A percentile compares a stretch with the other conserved stretches of the same genome.
Evolutionary conservation across 2,113 vertebrate genomes (phyloP).

Genomic region (Spermophilus dauricus): DNA sequence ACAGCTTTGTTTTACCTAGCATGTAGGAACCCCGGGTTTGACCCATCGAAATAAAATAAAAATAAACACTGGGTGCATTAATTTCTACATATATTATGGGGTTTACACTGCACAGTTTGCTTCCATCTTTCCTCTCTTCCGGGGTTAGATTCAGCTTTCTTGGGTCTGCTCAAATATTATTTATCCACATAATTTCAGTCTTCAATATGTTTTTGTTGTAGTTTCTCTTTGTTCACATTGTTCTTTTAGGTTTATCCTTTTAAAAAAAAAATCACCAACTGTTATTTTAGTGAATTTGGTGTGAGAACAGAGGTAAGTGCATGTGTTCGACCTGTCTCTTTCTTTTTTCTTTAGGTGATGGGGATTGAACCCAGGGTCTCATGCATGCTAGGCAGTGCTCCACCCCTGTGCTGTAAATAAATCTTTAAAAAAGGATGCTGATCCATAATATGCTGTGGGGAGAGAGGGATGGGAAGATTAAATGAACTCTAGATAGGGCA

Average conservation of each 20-base stretch:
- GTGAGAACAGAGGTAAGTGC: neutral
- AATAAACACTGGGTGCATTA: neutral
- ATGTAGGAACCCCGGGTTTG: no score
- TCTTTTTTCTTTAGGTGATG: neutral
- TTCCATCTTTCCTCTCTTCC: neutral
- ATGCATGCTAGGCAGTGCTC: neutral
- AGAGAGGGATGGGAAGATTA: no score
- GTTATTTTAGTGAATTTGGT: neutral
- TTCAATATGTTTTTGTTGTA: neutral
- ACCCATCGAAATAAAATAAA: no score
- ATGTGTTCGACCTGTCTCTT: neutral
- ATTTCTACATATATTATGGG: conserved; percentile 52
- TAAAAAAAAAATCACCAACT: neutral
- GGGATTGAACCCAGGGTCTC: neutral
- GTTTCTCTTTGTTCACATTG: neutral
- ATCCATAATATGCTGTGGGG: no score
- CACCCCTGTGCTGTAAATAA: neutral
- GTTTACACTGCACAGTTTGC: neutral
- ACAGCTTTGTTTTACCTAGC: no score
- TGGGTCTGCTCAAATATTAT: neutral
- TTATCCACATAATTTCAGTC: neutral
- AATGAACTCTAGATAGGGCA: no score
- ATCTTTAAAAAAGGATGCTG: no score
- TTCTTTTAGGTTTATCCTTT: neutral
- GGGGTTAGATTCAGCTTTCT: conserved; percentile 33